Evolutionary conservation across 2,888 invertebrate genomes (phyloP).

Genomic region (Cylindroiulus punctatus): DNA sequence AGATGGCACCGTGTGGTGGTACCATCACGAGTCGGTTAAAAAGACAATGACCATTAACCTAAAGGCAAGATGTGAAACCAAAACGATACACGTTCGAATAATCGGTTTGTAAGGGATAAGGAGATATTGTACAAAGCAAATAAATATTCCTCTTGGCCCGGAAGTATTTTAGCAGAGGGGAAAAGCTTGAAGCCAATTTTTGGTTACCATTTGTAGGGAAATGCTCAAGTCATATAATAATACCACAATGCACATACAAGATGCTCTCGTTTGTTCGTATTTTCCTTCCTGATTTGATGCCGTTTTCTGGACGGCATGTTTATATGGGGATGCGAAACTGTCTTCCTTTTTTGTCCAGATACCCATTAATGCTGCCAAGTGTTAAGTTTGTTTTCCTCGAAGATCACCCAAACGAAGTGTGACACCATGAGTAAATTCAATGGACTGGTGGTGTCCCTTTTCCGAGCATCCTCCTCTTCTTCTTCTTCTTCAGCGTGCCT

Average conservation of each 20-base stretch:
- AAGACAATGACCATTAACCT: neutral
- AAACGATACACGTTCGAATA: neutral
- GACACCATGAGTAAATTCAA: constrained; percentile 45
- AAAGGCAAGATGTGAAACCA: neutral
- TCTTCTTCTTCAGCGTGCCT: neutral
- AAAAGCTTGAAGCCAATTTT: neutral
- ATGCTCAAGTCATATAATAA: constrained; percentile 23
- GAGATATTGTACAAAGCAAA: constrained; percentile 2
- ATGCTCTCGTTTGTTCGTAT: constrained; percentile 28
- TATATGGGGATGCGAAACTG: constrained; percentile 22
- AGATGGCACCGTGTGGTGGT: neutral
- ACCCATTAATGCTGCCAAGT: constrained; percentile 30
- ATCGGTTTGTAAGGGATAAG: neutral
- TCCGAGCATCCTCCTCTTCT: constrained; percentile 25
- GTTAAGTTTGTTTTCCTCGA: neutral
- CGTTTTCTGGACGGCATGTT: constrained; percentile 38
- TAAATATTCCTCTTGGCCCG: neutral
- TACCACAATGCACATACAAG: constrained; percentile 35
- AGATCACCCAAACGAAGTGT: constrained; percentile 7
- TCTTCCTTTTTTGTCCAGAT: constrained; percentile 2
- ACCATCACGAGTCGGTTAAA: neutral
- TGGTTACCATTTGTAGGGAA: constrained; percentile 13
- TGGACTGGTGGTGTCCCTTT: constrained; percentile 40
- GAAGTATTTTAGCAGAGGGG: neutral
- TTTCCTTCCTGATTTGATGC: constrained; percentile 38